Base-by-base conservation (phyloP, 2,113 vertebrate genomes). In the Nesoenas mayeri region DNA sequence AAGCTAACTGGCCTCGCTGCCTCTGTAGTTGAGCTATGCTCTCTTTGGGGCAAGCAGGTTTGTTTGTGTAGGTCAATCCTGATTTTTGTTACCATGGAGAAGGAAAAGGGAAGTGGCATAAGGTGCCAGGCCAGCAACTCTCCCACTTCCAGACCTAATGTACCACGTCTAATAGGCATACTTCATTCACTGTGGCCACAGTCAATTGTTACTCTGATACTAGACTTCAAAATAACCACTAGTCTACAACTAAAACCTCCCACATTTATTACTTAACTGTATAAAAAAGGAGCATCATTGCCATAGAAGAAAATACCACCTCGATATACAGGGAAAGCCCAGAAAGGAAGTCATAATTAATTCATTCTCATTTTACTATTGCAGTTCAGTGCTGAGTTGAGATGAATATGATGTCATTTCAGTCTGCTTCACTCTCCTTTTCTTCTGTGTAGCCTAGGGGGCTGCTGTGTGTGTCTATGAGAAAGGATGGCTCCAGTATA, bases 41-140 rank as follows among this genome's bases (percentile, higher is more conserved):
- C 29, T 0, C 0, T 67, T 93, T 87, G 50, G 77, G 67, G 79
- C 0, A 0, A 72, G 58, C 62, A 65, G 80, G 36, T 88, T 79
- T 86, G 50, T 92, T 92, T 75, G 77, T 31, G 34, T 42, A 85
- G 93, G 88, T 95, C 92, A 91, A 3, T 69, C 57, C 77, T 95
- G 66, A 66, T 11, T 87, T 94, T 89, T 87, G 80, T 79, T 70
- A 80, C 85, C 86, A 89, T 32, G 31, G 92, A 91, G 73, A 91
- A 16, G 54, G 78, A 95, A 89, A 5, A 20, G 66, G 11, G 36
- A 50, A 85, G 54, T 47, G 70, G 50, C 62, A 21, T 7, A 71
- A 89, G 86, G 86, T 91, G 86, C 88, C 86, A 92, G 66, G 58
- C 83, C 91, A 93, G 91, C 88, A 92, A 92, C 89, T 91, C 62